These are phyloP conservation scores for Cosmopolites sordidus DNA, from an alignment of 2,888 invertebrate species.

Conservation along the genomic window DNA sequence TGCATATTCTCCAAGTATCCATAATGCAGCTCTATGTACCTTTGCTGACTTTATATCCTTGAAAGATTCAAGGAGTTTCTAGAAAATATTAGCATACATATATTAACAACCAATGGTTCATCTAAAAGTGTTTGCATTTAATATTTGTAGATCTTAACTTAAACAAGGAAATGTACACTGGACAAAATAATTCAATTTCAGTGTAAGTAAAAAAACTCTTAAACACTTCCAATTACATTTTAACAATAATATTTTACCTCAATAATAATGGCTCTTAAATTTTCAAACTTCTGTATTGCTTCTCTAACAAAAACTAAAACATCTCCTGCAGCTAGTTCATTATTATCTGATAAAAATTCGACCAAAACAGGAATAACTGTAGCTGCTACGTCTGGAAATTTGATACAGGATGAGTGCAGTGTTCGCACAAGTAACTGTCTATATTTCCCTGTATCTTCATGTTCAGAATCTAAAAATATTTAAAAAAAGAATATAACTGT, in stretches of 20 bases:
- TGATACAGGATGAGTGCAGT: slow-evolving; percentile 87
- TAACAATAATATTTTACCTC: slow-evolving; percentile 51
- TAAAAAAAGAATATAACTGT: background rate
- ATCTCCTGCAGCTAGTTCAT: slow-evolving; percentile 87
- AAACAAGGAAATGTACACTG: too few relatives aligned
- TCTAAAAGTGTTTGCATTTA: too few relatives aligned
- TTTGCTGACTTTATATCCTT: slow-evolving; percentile 84
- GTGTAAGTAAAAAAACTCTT: background rate
- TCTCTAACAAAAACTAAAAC: slow-evolving; percentile 93
- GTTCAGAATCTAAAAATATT: slow-evolving; percentile 62
- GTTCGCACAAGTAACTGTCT: slow-evolving; percentile 92
- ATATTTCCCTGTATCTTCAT: slow-evolving; percentile 92
- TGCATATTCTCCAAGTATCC: slow-evolving; percentile 97
- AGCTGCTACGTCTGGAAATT: slow-evolving; percentile 93
- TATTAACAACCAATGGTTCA: too few relatives aligned
- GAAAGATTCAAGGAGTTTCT: slow-evolving; percentile 75
- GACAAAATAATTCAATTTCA: too few relatives aligned
- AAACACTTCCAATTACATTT: background rate
- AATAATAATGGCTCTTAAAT: slow-evolving; percentile 76
- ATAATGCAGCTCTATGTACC: slow-evolving; percentile 89
- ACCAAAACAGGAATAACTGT: slow-evolving; percentile 91
- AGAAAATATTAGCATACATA: too few relatives aligned
- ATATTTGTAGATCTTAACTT: too few relatives aligned
- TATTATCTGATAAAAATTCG: slow-evolving; percentile 86
- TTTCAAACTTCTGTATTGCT: slow-evolving; percentile 90